Evolutionary conservation across 2,113 vertebrate genomes (phyloP).

Genomic region (Glareola pratincola): DNA sequence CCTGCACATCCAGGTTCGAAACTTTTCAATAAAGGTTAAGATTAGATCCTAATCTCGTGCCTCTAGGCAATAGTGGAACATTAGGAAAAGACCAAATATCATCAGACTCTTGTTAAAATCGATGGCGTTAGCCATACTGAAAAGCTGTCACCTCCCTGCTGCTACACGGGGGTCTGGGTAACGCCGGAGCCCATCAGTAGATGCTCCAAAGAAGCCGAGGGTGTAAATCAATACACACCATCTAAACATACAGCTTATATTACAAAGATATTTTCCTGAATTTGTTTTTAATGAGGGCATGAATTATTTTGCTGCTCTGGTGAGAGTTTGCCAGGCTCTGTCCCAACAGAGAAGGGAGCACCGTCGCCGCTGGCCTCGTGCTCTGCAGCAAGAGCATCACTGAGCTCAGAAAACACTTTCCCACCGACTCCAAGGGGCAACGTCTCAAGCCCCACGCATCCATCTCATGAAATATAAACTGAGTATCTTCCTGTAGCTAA

Average conservation of each 20-base stretch:
- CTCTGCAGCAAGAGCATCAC: neutral
- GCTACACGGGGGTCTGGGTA: neutral
- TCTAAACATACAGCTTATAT: neutral
- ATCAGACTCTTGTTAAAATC: neutral
- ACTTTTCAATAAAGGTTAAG: neutral
- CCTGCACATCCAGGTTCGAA: neutral
- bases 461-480: neutral
- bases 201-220: neutral
- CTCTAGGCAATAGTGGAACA: neutral
- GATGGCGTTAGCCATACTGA: neutral
- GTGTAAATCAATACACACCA: neutral
- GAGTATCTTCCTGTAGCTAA: neutral
- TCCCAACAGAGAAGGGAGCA: neutral
- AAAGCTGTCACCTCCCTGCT: neutral
- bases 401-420: neutral
- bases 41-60: neutral
- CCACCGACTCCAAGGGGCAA: neutral
- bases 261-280: neutral
- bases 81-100: neutral
- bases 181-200: neutral
- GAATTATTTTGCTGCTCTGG: neutral
- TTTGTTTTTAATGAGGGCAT: neutral
- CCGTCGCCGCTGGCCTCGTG: rapidly evolving
- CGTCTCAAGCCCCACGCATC: neutral
- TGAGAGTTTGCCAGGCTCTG: neutral